phyloP scores from a whole-genome alignment of 2,113 vertebrate species.

The Pedionomus torquatus region DNA sequence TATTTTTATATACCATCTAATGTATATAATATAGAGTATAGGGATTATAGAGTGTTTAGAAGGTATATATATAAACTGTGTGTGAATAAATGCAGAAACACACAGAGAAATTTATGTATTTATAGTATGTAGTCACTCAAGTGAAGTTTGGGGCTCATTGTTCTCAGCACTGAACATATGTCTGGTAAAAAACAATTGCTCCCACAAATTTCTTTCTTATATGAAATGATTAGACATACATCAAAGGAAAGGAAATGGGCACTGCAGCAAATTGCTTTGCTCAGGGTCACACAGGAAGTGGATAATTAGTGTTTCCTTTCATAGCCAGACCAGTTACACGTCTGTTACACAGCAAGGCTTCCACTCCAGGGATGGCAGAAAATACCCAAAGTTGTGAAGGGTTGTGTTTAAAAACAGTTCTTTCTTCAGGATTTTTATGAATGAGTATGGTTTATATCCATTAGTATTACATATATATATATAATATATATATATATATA shows the following conservation, averaged over 20 bases:
- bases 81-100: accelerated
- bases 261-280: neutral
- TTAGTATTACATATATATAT: neutral
- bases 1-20: neutral
- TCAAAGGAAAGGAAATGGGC: neutral
- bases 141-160: neutral
- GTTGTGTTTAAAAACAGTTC: neutral
- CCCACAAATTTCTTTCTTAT: neutral
- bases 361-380: neutral
- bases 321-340: neutral
- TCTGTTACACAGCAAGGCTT: neutral
- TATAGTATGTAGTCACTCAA: accelerated
- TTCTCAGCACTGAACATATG: neutral
- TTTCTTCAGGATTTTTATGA: neutral
- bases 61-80: accelerated
- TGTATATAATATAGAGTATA: neutral
- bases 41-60: neutral
- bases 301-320: neutral
- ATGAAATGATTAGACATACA: neutral
- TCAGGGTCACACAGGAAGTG: neutral
- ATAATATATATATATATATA: too few species aligned
- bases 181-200: neutral
- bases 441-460: neutral
- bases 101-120: neutral
- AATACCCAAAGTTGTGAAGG: neutral